These are phyloP conservation scores for Alouatta palliata DNA, from an alignment of 2,113 vertebrate genomes.

Conservation along the genomic window DNA sequence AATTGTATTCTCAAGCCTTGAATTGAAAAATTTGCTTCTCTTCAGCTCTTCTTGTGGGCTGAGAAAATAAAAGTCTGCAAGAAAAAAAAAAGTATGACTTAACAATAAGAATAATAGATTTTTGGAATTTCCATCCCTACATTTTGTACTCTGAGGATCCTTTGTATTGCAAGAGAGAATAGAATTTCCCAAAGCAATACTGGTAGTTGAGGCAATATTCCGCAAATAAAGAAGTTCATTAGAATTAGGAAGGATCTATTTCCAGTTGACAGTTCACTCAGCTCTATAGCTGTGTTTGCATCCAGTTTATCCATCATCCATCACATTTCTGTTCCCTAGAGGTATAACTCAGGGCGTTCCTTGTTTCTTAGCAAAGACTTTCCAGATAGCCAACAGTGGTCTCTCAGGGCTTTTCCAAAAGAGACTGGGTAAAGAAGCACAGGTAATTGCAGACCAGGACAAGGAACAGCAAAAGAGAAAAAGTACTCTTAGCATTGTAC, in stretches of 20 bases:
- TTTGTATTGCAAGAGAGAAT: slow-evolving; percentile 21
- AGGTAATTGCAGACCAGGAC: background rate
- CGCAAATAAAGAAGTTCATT: slow-evolving; percentile 15
- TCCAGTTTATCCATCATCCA: background rate
- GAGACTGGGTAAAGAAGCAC: background rate
- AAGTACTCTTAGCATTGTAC: background rate
- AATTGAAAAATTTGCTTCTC: slow-evolving; percentile 51
- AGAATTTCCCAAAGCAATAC: slow-evolving; percentile 8
- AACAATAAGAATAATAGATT: background rate
- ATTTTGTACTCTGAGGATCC: background rate
- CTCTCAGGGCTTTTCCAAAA: background rate
- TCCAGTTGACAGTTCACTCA: background rate
- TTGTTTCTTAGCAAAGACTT: background rate
- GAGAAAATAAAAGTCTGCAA: background rate
- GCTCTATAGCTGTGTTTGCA: background rate
- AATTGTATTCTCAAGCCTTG: slow-evolving; percentile 22
- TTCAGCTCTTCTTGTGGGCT: background rate
- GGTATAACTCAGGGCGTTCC: background rate
- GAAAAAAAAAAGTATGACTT: background rate
- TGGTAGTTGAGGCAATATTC: slow-evolving; percentile 7
- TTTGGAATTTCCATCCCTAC: slow-evolving; percentile 30
- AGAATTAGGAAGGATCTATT: background rate
- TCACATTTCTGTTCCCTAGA: background rate
- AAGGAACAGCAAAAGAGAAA: background rate
- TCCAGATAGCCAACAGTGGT: background rate